A percentile compares a stretch with the other conserved stretches of the same genome.
Evolutionary conservation across 2,113 vertebrate species (phyloP).

Genomic region (Salvelinus sp.): DNA sequence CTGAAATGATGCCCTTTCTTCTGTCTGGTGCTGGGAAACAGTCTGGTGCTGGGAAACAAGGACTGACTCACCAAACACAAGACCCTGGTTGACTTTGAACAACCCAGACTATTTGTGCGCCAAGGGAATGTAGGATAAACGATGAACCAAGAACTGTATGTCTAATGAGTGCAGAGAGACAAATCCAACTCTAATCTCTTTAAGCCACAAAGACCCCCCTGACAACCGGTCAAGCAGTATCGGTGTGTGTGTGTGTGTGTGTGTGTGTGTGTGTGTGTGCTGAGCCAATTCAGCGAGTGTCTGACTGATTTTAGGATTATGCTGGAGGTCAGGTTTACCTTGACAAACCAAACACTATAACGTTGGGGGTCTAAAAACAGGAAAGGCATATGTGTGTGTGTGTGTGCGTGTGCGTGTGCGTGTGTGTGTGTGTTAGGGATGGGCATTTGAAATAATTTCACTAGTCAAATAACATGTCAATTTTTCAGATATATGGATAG

Average conservation of each 20-base stretch:
- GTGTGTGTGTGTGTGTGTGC: conserved; percentile 12
- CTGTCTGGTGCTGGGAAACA: too few species aligned
- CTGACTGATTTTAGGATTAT: conserved; percentile 8
- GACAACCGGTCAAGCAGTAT: conserved; percentile 10
- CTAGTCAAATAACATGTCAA: too few species aligned
- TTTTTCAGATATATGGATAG: too few species aligned
- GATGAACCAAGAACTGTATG: background rate
- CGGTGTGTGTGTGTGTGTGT: conserved; percentile 5
- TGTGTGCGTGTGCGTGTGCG: background rate
- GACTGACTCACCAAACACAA: too few species aligned
- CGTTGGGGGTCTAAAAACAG: background rate
- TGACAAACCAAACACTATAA: background rate
- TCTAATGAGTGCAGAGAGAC: background rate
- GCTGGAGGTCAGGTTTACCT: conserved; percentile 16
- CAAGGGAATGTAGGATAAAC: background rate
- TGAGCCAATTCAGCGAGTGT: conserved; percentile 52
- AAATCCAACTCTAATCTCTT: conserved; percentile 22
- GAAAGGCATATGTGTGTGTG: background rate
- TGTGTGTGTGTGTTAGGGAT: too few species aligned
- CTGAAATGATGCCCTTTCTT: too few species aligned
- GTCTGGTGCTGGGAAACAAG: too few species aligned
- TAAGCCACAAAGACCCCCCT: conserved; percentile 7
- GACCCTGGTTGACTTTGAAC: too few species aligned
- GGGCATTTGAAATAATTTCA: too few species aligned
- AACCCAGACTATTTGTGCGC: background rate